Evolutionary conservation across 1,140 invertebrate species (phyloP).

Genomic region (Drosophila arawakana): DNA sequence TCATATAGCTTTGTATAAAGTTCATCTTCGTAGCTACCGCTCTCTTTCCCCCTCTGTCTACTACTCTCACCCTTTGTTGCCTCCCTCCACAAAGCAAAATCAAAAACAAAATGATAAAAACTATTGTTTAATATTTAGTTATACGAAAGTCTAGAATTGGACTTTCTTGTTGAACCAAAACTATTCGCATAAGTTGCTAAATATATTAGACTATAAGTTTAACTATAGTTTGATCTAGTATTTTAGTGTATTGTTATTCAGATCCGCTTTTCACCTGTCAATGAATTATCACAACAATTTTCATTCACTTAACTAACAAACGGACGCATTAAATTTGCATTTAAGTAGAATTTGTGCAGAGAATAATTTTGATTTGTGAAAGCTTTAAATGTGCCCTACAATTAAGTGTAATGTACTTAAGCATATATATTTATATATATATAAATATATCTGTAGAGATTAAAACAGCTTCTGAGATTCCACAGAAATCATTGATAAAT

Average conservation of each 20-base stretch:
- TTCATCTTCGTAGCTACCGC: constrained; percentile 33
- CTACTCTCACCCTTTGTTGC: not conserved
- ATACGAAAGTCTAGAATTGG: constrained; percentile 23
- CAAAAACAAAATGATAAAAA: constrained; percentile 43
- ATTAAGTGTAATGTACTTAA: constrained; percentile 35
- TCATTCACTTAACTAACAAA: not conserved
- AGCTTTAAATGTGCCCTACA: constrained; percentile 83
- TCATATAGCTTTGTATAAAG: constrained; percentile 72
- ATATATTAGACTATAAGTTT: constrained; percentile 30
- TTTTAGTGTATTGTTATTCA: constrained; percentile 19
- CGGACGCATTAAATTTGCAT: constrained; percentile 39
- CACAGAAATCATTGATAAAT: not conserved
- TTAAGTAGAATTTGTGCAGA: constrained; percentile 38
- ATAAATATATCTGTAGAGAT: constrained; percentile 7
- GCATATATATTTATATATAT: not conserved
- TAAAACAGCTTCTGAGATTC: constrained; percentile 10
- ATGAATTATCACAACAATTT: not conserved
- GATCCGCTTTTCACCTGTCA: not conserved
- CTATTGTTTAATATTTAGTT: constrained; percentile 65
- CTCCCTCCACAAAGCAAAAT: constrained; percentile 37
- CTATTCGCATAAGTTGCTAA: constrained; percentile 64
- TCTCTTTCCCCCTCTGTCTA: constrained; percentile 5
- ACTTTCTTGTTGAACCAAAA: constrained; percentile 82
- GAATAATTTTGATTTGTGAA: constrained; percentile 59
- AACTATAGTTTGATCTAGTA: constrained; percentile 26